Evolutionary conservation across 1,140 invertebrate genomes (phyloP), one percentile per base, ranked within the genome.

Genomic region (Maconellicoccus hirsutus): DNA sequence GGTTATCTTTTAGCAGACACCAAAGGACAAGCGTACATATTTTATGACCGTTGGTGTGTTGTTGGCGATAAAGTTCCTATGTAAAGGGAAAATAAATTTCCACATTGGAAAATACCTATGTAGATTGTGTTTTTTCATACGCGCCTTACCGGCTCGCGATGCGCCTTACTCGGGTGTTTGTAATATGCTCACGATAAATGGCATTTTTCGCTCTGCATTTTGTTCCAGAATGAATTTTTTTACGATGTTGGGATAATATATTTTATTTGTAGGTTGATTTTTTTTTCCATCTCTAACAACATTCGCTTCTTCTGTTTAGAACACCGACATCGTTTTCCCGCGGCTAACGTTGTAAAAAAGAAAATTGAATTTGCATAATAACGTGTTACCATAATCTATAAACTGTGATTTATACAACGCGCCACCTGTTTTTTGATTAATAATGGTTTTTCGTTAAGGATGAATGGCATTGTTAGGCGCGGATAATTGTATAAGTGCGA

Each of bases 291-390:
- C 6, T 52, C n/a, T 12, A 33, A 33, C 29, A n/a, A n/a, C n/a
- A n/a, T 33, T 12, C 29, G 3, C 29, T 33, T 33, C 29, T 33
- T 33, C 12, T 33, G 3, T 33, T 33, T 33, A 52, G 42, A 52
- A 52, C 42, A 52, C 42, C 42, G 42, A 52, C 42, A 52, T 52
- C 42, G 42, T 52, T 52, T 52, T 52, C 42, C 42, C n/a, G 42
- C 42, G 42, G 42, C 42, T 52, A 52, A 52, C 10, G 42, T 16
- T 52, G 4, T 8, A 52, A 52, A 52, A 52, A 52, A 52, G 42
- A 52, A 52, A 52, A 52, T 52, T 52, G 42, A 52, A 52, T 52
- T 52, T 52, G 42, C 42, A 52, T 52, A 52, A 52, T 52, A 52
- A 52, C 42, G 42, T 52, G 42, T 52, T 52, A 52, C 42, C 4